Conservation (phyloP, 2,888 invertebrate genomes). For the Stomorhina lunata region DNA sequence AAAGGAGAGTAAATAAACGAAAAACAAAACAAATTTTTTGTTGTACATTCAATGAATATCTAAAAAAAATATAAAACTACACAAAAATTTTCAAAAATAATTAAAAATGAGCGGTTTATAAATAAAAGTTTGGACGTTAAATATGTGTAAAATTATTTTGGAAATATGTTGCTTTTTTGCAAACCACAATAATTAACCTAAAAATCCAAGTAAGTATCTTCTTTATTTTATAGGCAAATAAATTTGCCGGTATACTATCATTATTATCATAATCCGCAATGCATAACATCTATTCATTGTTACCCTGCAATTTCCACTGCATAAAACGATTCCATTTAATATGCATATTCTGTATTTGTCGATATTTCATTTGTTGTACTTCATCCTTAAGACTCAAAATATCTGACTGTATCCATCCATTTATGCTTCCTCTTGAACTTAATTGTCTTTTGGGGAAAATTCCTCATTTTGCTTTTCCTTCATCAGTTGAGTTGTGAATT, state of each 20-base stretch:
- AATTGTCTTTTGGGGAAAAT: constrained; percentile 1
- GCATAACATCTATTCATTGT: too few species aligned
- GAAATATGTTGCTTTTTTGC: too few species aligned
- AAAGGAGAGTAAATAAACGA: neutral
- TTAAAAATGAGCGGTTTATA: too few species aligned
- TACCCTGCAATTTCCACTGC: too few species aligned
- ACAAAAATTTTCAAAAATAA: too few species aligned
- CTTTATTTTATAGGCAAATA: neutral
- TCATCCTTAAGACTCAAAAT: neutral
- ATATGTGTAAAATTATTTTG: too few species aligned
- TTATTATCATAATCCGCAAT: too few species aligned
- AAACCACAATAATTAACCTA: too few species aligned
- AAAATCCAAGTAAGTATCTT: neutral
- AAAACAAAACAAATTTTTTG: neutral
- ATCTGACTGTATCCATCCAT: neutral
- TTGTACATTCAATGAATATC: neutral
- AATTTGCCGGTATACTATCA: neutral
- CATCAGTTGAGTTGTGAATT: constrained; percentile 2
- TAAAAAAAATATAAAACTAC: neutral
- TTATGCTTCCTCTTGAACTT: constrained; percentile 14
- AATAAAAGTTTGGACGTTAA: too few species aligned
- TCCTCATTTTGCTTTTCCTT: neutral
- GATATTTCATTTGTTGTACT: neutral
- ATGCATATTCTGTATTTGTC: neutral
- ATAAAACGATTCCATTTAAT: neutral